Conservation (phyloP, 2,113 vertebrate species). For the Numida meleagris region DNA sequence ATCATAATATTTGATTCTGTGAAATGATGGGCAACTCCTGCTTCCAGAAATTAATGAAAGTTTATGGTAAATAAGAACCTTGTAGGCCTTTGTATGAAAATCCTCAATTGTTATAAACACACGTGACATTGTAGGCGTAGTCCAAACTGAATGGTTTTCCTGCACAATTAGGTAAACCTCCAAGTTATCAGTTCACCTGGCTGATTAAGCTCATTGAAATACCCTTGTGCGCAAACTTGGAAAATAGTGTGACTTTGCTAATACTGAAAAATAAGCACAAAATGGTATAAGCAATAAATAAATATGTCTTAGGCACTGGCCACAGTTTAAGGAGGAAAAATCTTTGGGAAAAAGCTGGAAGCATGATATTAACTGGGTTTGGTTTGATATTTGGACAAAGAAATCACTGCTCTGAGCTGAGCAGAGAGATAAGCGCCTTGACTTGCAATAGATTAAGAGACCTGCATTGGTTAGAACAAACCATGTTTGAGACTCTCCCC, state of each 20-base stretch:
- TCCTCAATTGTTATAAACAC: background rate
- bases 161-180: constrained; percentile 35
- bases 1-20: background rate
- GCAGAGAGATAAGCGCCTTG: constrained; percentile 81
- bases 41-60: background rate
- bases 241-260: constrained; percentile 73
- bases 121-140: background rate
- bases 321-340: constrained; percentile 55
- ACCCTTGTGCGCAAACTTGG: constrained; percentile 48
- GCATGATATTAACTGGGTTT: constrained; percentile 72
- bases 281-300: constrained; percentile 69
- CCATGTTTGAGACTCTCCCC: constrained; percentile 70
- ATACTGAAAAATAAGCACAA: constrained; percentile 73
- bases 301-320: constrained; percentile 59
- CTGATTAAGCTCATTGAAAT: constrained; percentile 67
- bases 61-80: background rate
- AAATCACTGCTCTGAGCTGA: constrained; percentile 78
- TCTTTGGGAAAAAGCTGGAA: constrained; percentile 54
- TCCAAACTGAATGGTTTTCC: constrained; percentile 41
- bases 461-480: constrained; percentile 77
- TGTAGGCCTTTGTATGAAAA: constrained; percentile 11
- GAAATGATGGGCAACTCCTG: background rate
- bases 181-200: constrained; percentile 64
- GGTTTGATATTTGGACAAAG: constrained; percentile 82
- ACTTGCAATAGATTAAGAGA: constrained; percentile 82